Evolutionary conservation across 2,797 vertebrate genomes (phyloP), one percentile per base, ranked within the genome.

Genomic region (Emydoidea blandingii): DNA sequence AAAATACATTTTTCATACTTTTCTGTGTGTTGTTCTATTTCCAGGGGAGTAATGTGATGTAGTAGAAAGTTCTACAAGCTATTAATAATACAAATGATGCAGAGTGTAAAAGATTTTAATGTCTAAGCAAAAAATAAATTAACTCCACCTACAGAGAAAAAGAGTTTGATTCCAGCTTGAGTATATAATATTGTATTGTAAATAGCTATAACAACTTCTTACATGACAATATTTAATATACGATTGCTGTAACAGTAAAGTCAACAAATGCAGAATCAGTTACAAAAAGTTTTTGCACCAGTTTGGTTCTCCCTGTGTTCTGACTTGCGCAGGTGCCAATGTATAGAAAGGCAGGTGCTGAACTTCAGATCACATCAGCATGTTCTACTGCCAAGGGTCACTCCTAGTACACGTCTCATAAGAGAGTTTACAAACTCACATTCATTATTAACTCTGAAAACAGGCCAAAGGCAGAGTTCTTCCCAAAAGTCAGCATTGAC

Each of bases 11-110:
- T 94, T 96, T 97, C 94, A 96, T 81, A 92, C 93, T 91, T 95
- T 94, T 95, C 79, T 80, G 81, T 21, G 91, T 95, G 93, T 91
- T 59, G 85, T 94, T 93, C 94, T 97, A 97, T 97, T 96, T 97
- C 91, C 89, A 93, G 90, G 81, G 91, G 93, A 94, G 93, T 87
- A 87, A 95, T 29, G 79, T 5, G 85, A 96, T 88, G 76, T 52
- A 25, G 81, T 52, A 85, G 56, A 97, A 97, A 97, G 92, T 53
- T 81, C 94, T 88, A 68, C 57, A 68, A 97, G 95, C 83, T 74
- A 97, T 95, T 97, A 97, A 97, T 96, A 95, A 96, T 52, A 94
- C 8, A 83, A 91, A 93, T 62, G 86, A 89, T 0, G 6, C n/a
- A 85, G 88, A 94, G 15, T 92, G 80, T 83, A 85, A 88, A 72